Evolutionary conservation across 2,888 invertebrate species (phyloP), one percentile per base, ranked within the genome.

Genomic region (Rhimphoctona megacephalus): DNA sequence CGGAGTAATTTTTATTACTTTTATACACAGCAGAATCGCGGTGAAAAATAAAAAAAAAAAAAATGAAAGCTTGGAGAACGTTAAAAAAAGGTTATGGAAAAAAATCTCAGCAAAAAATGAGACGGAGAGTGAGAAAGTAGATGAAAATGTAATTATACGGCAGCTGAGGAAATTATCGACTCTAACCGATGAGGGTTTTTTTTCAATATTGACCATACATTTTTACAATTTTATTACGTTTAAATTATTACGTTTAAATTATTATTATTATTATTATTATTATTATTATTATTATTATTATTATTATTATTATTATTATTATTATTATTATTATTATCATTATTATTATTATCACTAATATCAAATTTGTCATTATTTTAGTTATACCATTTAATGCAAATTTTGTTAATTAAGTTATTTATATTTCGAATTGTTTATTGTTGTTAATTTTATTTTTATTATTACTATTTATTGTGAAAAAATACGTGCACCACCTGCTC

Each of bases 1-100:
- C 70, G 33, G 54, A 66, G 83, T 83, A 86, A 83, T 86, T 83
- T 80, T 80, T 85, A 85, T 83, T 80, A 67, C 83, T 80, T 72
- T 80, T 72, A 66, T 79, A 80, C 64, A 64, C 70, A 57, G 54
- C 49, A 66, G 74, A 78, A 73, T 46, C 61, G 36, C 76, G 66
- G 14, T 52, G 64, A 69, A 76, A 54, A 86, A 76, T 2, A 7
- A 57, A 30, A 25, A 70, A 43, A 61, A n/a, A 57, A 30, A 66
- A 52, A 64, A 22, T 22, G 4, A 19, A 22, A 43, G 43, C 22
- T 19, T 25, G 43, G 2, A 46, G 17, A 39, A 46, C 17, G 6
- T 22, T 22, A 17, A 74, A 49, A 73, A 64, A 81, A 72, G 25
- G 17, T 72, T 17, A 36, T 22, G 46, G 46, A 14, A 78, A 36